These are phyloP conservation scores for Thaumatotibia leucotreta DNA, from an alignment of 1,140 invertebrate species.

Conservation along the genomic window DNA sequence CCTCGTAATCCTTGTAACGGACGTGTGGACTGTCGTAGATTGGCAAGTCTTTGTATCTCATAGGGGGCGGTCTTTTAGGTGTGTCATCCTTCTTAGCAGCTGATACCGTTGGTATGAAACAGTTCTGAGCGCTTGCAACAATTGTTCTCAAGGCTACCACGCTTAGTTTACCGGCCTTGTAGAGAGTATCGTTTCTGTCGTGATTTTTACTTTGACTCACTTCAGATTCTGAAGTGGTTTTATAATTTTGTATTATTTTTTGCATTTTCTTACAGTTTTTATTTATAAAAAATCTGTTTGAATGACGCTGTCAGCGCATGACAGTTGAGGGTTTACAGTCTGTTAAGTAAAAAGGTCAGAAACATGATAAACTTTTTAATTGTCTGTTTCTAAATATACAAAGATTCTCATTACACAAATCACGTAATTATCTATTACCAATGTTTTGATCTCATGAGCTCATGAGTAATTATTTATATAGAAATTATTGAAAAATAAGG, in stretches of 20 bases:
- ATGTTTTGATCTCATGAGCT: no score
- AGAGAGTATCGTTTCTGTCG: background rate
- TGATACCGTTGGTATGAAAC: background rate
- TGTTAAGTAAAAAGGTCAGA: background rate
- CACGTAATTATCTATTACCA: no score
- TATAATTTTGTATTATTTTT: background rate
- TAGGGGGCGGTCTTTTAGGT: slow-evolving; percentile 42
- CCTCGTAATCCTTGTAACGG: slow-evolving; percentile 46
- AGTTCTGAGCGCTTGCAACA: background rate
- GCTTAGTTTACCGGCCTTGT: background rate
- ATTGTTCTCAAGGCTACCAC: background rate
- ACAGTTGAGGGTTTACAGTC: background rate
- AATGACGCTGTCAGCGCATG: background rate
- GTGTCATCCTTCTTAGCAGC: background rate
- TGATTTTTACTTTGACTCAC: background rate
- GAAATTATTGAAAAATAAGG: no score
- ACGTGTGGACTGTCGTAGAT: slow-evolving; percentile 50
- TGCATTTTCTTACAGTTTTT: background rate
- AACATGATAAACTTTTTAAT: background rate
- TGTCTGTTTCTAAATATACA: no score
- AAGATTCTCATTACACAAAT: no score
- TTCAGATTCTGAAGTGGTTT: background rate
- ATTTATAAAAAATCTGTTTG: background rate
- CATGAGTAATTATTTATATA: no score
- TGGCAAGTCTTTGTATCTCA: slow-evolving; percentile 56